These are phyloP conservation scores for Lepidochitona cinerea DNA, from an alignment of 2,888 invertebrate genomes.

Conservation along the genomic window DNA sequence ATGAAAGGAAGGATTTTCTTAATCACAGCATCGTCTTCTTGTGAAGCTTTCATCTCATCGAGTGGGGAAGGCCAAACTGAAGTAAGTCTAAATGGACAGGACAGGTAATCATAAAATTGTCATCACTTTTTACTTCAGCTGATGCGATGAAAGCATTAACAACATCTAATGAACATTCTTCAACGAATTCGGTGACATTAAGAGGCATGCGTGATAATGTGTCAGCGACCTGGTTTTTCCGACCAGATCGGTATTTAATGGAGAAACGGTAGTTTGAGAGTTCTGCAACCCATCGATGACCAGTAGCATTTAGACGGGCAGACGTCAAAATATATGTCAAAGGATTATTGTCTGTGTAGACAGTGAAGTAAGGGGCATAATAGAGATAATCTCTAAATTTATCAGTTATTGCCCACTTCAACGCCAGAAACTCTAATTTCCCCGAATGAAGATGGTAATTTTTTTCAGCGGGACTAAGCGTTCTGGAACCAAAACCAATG, in stretches of 20 bases:
- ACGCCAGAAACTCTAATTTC: constrained; percentile 20
- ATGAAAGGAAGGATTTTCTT: neutral
- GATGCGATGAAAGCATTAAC: neutral
- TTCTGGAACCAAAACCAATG: constrained; percentile 18
- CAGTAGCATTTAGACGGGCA: constrained; percentile 20
- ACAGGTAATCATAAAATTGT: neutral
- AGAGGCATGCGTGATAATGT: constrained; percentile 9
- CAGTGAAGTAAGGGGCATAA: neutral
- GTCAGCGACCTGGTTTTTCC: constrained; percentile 19
- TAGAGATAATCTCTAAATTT: constrained; percentile 20
- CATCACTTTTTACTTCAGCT: neutral
- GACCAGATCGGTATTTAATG: constrained; percentile 11
- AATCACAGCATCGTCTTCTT: neutral
- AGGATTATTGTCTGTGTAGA: constrained; percentile 14
- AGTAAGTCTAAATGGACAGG: neutral
- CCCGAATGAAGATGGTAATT: constrained; percentile 17
- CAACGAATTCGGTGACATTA: neutral
- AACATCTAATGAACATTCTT: neutral
- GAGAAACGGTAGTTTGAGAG: constrained; percentile 14
- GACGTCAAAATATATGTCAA: constrained; percentile 18
- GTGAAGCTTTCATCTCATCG: neutral
- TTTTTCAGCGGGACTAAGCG: constrained; percentile 10
- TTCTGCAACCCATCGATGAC: constrained; percentile 20
- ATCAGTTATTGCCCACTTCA: constrained; percentile 24
- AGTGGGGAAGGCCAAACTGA: no score